Evolutionary conservation across 2,113 vertebrate genomes (phyloP).

Genomic region (Castor canadensis): DNA sequence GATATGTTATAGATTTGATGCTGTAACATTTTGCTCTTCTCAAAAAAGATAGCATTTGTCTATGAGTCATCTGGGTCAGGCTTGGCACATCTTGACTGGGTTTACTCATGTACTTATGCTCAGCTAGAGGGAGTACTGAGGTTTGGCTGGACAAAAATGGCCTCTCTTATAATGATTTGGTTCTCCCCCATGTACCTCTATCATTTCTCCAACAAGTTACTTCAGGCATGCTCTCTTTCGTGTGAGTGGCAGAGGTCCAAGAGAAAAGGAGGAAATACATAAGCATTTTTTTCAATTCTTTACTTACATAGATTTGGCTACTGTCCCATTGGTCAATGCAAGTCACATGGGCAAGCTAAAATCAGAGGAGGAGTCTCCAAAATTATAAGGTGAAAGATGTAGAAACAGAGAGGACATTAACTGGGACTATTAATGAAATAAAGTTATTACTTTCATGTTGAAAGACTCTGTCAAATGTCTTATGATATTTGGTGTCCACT

Average conservation of each 20-base stretch:
- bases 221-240: background rate
- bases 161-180: background rate
- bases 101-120: background rate
- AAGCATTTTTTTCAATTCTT: background rate
- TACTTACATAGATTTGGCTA: background rate
- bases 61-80: background rate
- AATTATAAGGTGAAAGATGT: background rate
- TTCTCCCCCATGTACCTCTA: background rate
- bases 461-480: background rate
- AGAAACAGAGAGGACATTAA: background rate
- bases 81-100: background rate
- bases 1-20: background rate
- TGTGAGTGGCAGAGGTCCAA: background rate
- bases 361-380: background rate
- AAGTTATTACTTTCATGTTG: background rate
- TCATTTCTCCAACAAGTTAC: background rate
- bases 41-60: background rate
- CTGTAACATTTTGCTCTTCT: background rate
- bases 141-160: background rate
- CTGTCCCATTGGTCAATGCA: background rate
- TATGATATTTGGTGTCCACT: background rate
- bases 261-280: background rate
- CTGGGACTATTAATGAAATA: background rate
- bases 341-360: background rate
- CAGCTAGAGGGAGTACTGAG: background rate